Evolutionary conservation across 2,113 vertebrate genomes (phyloP), one percentile per base, ranked within the genome.

Genomic region (Calyptommatus sinebrachiatus): DNA sequence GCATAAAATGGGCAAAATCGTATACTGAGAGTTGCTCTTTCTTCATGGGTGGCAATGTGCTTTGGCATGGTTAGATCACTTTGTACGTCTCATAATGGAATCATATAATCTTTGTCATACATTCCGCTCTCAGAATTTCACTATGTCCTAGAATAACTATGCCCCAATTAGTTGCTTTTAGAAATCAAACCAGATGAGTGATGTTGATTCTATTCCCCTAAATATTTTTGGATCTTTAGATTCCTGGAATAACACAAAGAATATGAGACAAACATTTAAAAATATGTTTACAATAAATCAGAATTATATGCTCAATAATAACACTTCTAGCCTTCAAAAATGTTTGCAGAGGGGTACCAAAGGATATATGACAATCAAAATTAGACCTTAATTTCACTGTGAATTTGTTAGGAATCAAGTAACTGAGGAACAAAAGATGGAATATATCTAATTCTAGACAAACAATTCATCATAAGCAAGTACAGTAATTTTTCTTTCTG

Each of bases 11-110:
- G 57, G 18, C 21, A 14, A 61, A 22, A 61, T 61, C 35, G 21
- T 21, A 18, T 61, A 22, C 21, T 61, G 20, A 72, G 9, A 45
- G 21, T 48, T 60, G 29, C 29, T 67, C 79, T 57, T 31, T 46
- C 2, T 26, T 16, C 46, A 20, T 21, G 29, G 14, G 2, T 8
- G 29, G 68, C 1, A 28, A 35, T 22, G 29, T 22, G 29, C 16
- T 35, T 0, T 75, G 0, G 18, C 0, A 28, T 0, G 26, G 8
- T 6, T 66, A 1, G 48, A 45, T n/a, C 66, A 74, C 14, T 35
- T 7, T 7, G 7, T 12, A 67, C 46, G 45, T n/a, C 76, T 69
- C 48, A 60, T 18, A 60, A 16, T 69, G 31, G 60, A 46, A 61
- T 24, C 48, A 78, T 12, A 60, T 41, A 61, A 41, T 21, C 26